Conservation (phyloP, 2,113 vertebrate genomes). For the Vicugna pacos region DNA sequence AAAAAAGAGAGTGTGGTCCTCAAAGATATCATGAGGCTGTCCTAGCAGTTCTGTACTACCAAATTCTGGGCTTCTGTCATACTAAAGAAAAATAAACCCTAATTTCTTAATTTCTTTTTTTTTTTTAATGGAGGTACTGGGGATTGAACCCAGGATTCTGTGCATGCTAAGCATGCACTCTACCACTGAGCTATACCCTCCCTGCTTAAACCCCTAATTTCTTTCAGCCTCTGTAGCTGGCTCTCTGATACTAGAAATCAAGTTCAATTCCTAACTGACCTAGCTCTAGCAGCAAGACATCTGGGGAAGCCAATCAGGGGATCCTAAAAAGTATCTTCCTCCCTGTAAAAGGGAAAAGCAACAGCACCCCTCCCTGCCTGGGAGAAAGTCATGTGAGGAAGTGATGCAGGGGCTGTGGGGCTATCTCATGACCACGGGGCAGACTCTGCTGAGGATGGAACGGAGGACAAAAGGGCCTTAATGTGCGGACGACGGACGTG, state of each 20-base stretch:
- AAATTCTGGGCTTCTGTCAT: neutral
- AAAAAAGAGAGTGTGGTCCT: neutral
- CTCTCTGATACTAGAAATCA: neutral
- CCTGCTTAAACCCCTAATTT: no score
- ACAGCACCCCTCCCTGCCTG: neutral
- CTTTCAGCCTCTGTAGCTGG: neutral
- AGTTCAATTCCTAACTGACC: neutral
- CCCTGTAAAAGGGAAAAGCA: neutral
- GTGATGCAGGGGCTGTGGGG: rapidly evolving
- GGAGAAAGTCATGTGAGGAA: neutral
- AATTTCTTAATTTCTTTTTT: no score
- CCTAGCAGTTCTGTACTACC: neutral
- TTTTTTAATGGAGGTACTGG: no score
- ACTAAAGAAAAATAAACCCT: neutral
- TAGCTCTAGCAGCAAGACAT: neutral
- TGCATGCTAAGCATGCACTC: no score
- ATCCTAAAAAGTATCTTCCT: neutral
- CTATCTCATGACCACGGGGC: neutral
- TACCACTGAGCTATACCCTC: no score
- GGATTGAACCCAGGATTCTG: no score
- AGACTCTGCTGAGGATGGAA: neutral
- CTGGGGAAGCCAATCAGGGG: neutral
- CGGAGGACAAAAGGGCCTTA: neutral
- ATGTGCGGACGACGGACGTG: rapidly evolving
- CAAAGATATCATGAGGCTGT: neutral